Evolutionary conservation across 2,113 vertebrate genomes (phyloP).

Genomic region (Lamprotornis superbus): DNA sequence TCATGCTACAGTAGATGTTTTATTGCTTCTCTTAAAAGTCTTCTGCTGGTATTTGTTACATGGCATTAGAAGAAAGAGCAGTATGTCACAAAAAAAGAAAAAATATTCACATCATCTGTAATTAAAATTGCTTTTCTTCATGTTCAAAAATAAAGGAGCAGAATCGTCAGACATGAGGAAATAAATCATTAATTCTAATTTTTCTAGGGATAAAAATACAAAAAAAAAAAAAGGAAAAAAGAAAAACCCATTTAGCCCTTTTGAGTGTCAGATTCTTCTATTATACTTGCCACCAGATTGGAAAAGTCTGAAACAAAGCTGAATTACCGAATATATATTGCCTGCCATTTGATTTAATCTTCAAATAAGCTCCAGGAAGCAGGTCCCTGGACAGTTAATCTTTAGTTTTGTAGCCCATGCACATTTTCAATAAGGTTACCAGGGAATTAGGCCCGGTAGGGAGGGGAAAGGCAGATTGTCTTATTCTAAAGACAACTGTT

Average conservation of each 20-base stretch:
- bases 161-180: conserved; percentile 28
- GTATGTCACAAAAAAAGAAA: not conserved
- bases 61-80: conserved; percentile 56
- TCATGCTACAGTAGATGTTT: conserved; percentile 6
- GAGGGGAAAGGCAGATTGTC: conserved; percentile 65
- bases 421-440: conserved; percentile 80
- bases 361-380: conserved; percentile 78
- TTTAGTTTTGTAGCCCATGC: conserved; percentile 80
- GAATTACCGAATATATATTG: conserved; percentile 76
- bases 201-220: conserved; percentile 48
- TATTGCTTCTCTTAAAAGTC: conserved; percentile 38
- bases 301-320: conserved; percentile 69
- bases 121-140: conserved; percentile 55
- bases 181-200: conserved; percentile 67
- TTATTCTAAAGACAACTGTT: conserved; percentile 66
- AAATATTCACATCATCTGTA: conserved; percentile 36
- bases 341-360: conserved; percentile 83
- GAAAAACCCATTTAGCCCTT: conserved; percentile 41
- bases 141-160: conserved; percentile 58
- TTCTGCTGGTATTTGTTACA: conserved; percentile 12
- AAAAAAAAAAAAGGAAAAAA: not conserved
- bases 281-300: conserved; percentile 48
- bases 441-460: conserved; percentile 72
- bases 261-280: conserved; percentile 60
- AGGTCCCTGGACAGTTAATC: conserved; percentile 79